Conservation (phyloP, 2,888 invertebrate genomes). For the Tetramorium bicarinatum region DNA sequence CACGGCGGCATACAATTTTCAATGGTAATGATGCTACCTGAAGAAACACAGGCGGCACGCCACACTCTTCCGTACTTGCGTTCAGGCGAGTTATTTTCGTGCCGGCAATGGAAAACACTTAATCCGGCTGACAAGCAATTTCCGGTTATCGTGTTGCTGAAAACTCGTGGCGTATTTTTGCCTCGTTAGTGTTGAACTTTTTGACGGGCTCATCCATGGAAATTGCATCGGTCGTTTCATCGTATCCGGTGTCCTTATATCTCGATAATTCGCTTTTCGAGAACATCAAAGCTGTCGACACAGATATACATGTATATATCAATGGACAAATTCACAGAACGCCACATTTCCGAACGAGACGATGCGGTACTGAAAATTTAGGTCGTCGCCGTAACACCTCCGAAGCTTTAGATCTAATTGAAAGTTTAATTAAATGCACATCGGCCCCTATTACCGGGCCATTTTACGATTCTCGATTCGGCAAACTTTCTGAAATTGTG, state of each 20-base stretch:
- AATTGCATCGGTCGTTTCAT: conserved; percentile 11
- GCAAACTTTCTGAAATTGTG: conserved; percentile 55
- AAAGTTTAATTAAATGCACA: conserved; percentile 71
- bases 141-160: conserved; percentile 80
- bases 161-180: conserved; percentile 73
- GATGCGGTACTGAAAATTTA: conserved; percentile 44
- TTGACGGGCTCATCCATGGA: conserved; percentile 10
- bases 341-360: conserved; percentile 28
- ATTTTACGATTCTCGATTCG: conserved; percentile 61
- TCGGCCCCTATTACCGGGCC: conserved; percentile 32
- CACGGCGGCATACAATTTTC: conserved; percentile 46
- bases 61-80: conserved; percentile 55
- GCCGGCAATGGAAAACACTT: conserved; percentile 80
- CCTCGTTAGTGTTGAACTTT: conserved; percentile 75
- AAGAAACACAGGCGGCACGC: conserved; percentile 37
- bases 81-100: conserved; percentile 74
- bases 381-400: conserved; percentile 28
- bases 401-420: conserved; percentile 58
- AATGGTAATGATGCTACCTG: conserved; percentile 44
- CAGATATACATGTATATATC: not conserved
- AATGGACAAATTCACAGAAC: conserved; percentile 32
- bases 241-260: not conserved
- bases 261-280: not conserved
- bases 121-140: conserved; percentile 82
- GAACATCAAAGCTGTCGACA: not conserved